Conservation (phyloP, 1,140 invertebrate species). For the Lepidotrigona ventralis region DNA sequence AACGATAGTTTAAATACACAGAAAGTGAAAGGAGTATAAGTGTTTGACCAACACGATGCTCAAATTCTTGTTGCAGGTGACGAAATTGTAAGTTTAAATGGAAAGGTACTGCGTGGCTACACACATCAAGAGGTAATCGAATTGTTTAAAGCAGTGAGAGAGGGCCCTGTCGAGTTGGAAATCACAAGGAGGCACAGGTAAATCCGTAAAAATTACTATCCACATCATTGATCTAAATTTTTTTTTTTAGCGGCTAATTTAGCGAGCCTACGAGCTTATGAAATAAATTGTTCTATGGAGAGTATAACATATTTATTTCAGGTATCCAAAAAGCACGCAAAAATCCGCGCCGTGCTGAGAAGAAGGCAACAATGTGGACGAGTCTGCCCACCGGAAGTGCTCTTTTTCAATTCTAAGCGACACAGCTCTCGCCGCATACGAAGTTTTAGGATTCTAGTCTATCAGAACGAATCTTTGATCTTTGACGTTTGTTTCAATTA, state of each 20-base stretch:
- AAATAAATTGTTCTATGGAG: background rate
- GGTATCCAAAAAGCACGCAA: constrained; percentile 74
- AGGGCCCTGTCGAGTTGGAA: constrained; percentile 86
- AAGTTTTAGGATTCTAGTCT: constrained; percentile 76
- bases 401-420: constrained; percentile 67
- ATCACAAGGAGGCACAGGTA: constrained; percentile 82
- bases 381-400: constrained; percentile 72
- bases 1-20: background rate
- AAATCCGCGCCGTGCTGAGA: constrained; percentile 74
- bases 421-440: constrained; percentile 49
- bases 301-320: constrained; percentile 46
- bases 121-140: constrained; percentile 89
- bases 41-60: background rate
- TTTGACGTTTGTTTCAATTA: constrained; percentile 71
- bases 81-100: constrained; percentile 90
- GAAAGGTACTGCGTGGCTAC: constrained; percentile 84
- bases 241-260: background rate
- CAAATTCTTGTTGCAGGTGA: constrained; percentile 82
- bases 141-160: constrained; percentile 88
- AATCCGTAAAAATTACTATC: background rate
- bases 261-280: rapidly evolving
- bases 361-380: constrained; percentile 38
- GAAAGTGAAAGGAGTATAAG: background rate
- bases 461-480: constrained; percentile 67
- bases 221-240: background rate